Base-by-base conservation (phyloP, 2,797 vertebrate genomes). In the Erpetoichthys calabaricus region DNA sequence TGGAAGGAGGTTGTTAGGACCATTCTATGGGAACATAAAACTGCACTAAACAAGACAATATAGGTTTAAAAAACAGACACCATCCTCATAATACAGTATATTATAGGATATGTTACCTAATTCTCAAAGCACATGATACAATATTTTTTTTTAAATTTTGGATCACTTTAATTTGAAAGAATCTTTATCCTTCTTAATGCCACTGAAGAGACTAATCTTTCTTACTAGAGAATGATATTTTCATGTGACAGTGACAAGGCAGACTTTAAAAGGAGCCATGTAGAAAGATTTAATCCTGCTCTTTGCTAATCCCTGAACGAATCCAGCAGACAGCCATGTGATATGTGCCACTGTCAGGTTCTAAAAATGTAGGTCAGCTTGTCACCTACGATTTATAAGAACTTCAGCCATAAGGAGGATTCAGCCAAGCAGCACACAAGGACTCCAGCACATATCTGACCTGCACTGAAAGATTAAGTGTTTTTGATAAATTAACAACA, bases 351-450 rank as follows among this genome's bases (percentile, higher is more conserved):
- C 64, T 54, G 55, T 60, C 56, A 42, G 60, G 67, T 55, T 54
- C 62, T 55, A 56, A 47, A 56, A 63, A 64, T 59, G 64, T 42
- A 54, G 64, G 63, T 66, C 60, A 62, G 49, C 56, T 59, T 53
- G 7, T 51, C 58, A 52, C 46, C 51, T 41, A 51, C 60, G 60
- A 71, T 57, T 62, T 68, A 61, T 3, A 58, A 57, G 43, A 63
- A 52, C 43, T 47, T 56, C 64, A 25, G 59, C 55, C 7, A 7
- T 5, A 45, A 60, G 25, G 52, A 8, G 47, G 55, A 52, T 59
- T 1, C 6, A 46, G 61, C 45, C 51, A 56, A 47, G 3, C 61
- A 57, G 25, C 47, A 41, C 10, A 53, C 53, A 8, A 9, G 6
- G 47, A 49, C 6, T 49, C 47, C 25, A 25, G 25, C 25, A 49